These are phyloP conservation scores for Protomyctophum bolini DNA, from an alignment of 2,113 vertebrate species.

Conservation along the genomic window DNA sequence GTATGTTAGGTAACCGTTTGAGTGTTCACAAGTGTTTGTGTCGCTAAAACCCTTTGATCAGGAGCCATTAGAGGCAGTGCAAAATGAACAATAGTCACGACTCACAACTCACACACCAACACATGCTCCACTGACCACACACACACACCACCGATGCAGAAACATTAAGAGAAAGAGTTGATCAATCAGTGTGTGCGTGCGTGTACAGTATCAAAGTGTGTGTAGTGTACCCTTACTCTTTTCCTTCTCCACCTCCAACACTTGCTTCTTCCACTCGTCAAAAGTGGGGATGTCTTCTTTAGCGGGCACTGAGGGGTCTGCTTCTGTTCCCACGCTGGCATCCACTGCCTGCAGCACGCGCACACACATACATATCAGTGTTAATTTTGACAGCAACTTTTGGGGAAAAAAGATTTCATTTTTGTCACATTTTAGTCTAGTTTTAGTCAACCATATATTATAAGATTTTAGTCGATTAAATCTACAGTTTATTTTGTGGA, in stretches of 20 bases:
- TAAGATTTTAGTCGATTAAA: too few relatives aligned
- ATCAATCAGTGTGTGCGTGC: neutral
- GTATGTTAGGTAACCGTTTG: neutral
- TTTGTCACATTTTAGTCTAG: too few relatives aligned
- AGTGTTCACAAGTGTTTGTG: neutral
- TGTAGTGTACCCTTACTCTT: conserved; percentile 84
- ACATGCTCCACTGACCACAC: conserved; percentile 34
- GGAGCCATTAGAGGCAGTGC: conserved; percentile 11
- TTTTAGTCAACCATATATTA: too few relatives aligned
- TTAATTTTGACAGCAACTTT: too few relatives aligned
- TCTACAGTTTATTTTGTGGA: too few relatives aligned
- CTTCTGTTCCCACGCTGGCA: conserved; percentile 75
- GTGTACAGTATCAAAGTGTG: too few relatives aligned
- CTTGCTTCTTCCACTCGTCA: conserved; percentile 99
- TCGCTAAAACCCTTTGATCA: neutral
- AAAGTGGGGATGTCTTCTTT: conserved; percentile 98
- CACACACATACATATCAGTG: neutral
- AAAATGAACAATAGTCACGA: neutral
- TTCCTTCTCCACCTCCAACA: conserved; percentile 99
- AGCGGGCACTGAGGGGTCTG: conserved; percentile 84
- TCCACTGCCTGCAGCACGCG: conserved; percentile 67
- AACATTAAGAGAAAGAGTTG: neutral
- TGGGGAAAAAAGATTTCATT: too few relatives aligned
- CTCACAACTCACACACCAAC: conserved; percentile 42
- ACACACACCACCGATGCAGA: neutral